phyloP scores from a whole-genome alignment of 2,113 vertebrate species.

The Sitta europaea region DNA sequence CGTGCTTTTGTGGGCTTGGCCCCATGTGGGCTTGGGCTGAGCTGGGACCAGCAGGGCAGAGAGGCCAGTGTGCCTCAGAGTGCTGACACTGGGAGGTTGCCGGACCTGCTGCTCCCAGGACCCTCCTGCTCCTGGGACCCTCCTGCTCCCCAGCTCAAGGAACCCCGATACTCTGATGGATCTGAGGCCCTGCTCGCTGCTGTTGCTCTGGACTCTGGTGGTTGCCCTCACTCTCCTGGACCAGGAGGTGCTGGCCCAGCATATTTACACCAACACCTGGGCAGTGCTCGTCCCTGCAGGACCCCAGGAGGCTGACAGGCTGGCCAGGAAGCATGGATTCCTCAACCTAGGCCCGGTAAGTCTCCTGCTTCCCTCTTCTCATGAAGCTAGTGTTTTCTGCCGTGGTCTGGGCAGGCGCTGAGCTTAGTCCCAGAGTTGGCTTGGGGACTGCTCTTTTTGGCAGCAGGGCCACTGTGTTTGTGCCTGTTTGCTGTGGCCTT shows the following conservation, averaged over 20 bases:
- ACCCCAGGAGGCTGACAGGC: constrained; percentile 77
- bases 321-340: constrained; percentile 90
- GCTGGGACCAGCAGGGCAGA: neutral
- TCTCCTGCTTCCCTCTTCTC: neutral
- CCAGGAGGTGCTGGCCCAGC: constrained; percentile 67
- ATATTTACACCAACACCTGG: constrained; percentile 92
- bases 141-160: constrained; percentile 10
- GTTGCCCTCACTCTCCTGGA: constrained; percentile 72
- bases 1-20: neutral
- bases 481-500: neutral
- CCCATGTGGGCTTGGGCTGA: neutral
- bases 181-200: constrained; percentile 71
- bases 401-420: rapidly evolving
- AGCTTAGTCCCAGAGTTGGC: neutral
- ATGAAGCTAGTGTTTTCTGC: rapidly evolving
- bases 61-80: neutral
- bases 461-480: neutral
- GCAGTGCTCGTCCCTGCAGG: constrained; percentile 85
- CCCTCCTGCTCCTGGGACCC: neutral
- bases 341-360: constrained; percentile 88
- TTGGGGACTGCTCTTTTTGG: neutral
- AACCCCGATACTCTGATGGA: constrained; percentile 65
- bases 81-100: neutral
- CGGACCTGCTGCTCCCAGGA: neutral
- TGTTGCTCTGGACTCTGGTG: constrained; percentile 76